These are phyloP conservation scores for Drosophila fungiperda DNA, from an alignment of 2,888 invertebrate species.

Conservation along the genomic window DNA sequence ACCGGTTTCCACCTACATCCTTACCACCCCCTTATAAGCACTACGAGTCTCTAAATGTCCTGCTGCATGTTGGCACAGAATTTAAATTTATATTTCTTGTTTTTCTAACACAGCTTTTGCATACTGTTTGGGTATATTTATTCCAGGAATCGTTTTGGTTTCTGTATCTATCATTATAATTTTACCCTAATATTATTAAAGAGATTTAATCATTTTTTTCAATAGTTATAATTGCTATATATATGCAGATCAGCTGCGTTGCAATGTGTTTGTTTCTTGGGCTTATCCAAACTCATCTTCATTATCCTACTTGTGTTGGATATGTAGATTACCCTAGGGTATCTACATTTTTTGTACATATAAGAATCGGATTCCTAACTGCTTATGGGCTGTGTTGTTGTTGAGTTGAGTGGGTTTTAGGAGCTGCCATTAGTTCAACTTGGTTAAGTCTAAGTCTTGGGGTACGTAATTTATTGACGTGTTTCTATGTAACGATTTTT, in stretches of 20 bases:
- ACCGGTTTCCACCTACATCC: no score
- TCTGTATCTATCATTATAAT: background rate
- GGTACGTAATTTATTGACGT: constrained; percentile 73
- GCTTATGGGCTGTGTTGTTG: constrained; percentile 14
- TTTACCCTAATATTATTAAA: background rate
- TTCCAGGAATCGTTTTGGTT: background rate
- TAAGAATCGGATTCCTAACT: constrained; percentile 1
- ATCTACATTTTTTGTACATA: constrained; percentile 10
- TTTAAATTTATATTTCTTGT: constrained; percentile 70
- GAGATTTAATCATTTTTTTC: background rate
- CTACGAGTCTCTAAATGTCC: constrained; percentile 11
- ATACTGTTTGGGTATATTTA: background rate
- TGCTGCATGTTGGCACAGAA: constrained; percentile 74
- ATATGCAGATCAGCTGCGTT: background rate
- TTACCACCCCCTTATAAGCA: background rate
- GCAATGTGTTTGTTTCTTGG: background rate
- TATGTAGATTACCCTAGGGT: background rate
- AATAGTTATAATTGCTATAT: background rate
- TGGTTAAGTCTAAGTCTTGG: constrained; percentile 54
- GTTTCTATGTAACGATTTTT: constrained; percentile 65
- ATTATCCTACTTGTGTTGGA: background rate
- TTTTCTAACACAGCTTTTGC: background rate
- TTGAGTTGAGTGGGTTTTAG: constrained; percentile 4
- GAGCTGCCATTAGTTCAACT: constrained; percentile 68
- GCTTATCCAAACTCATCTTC: background rate